A percentile compares a stretch with the other conserved stretches of the same genome.
These are phyloP conservation scores for Discoglossus pictus DNA, from an alignment of 2,797 vertebrate species.

Conservation along the genomic window DNA sequence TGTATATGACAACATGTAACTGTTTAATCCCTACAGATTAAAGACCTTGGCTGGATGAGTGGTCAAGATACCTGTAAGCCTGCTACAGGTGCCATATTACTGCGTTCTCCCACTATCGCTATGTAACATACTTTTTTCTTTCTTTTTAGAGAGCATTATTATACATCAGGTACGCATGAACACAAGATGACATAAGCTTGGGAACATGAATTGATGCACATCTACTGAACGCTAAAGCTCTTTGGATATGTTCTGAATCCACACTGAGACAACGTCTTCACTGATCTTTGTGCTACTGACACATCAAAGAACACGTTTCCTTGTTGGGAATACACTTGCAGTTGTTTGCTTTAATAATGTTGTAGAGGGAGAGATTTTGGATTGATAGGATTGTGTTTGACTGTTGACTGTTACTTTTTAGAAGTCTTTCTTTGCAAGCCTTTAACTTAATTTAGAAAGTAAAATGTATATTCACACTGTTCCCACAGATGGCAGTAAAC, in stretches of 20 bases:
- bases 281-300: constrained; percentile 70
- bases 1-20: too few species aligned
- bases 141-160: constrained; percentile 76
- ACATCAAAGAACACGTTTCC: constrained; percentile 59
- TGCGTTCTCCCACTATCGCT: not conserved
- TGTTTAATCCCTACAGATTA: too few species aligned
- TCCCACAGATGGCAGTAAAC: too few species aligned
- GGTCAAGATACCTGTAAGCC: too few species aligned
- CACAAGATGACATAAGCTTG: constrained; percentile 68
- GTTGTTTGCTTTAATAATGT: constrained; percentile 20
- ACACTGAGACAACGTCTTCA: constrained; percentile 54
- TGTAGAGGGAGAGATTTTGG: not conserved
- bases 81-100: not conserved
- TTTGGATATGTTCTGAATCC: constrained; percentile 58
- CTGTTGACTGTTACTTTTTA: too few species aligned
- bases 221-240: constrained; percentile 55
- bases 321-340: constrained; percentile 25
- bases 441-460: constrained; percentile 39
- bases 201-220: constrained; percentile 49
- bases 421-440: constrained; percentile 1
- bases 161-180: constrained; percentile 77
- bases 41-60: too few species aligned
- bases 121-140: constrained; percentile 52
- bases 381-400: not conserved
- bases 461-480: too few species aligned